Evolutionary conservation across 2,888 invertebrate species (phyloP).

Genomic region (Matsumyia berberina): DNA sequence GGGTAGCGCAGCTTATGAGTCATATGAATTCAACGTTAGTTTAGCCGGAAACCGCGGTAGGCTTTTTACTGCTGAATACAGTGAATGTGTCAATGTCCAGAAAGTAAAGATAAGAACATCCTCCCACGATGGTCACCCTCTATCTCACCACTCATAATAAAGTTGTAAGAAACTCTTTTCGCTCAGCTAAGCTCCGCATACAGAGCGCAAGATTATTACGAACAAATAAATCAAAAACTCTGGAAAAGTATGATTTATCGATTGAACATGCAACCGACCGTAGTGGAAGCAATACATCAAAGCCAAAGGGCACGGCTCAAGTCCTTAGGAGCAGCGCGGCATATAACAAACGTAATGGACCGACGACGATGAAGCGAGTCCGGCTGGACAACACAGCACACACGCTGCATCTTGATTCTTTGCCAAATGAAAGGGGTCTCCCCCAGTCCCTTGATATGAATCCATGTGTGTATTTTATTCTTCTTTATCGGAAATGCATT

Average conservation of each 20-base stretch:
- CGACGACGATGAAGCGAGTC: neutral
- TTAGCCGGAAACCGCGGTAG: too few species aligned
- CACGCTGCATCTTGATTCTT: slow-evolving; percentile 30
- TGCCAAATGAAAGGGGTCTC: neutral
- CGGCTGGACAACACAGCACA: slow-evolving; percentile 21
- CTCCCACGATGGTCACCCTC: slow-evolving; percentile 34
- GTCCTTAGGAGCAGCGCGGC: slow-evolving; percentile 65
- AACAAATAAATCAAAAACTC: slow-evolving; percentile 63
- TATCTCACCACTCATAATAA: slow-evolving; percentile 58
- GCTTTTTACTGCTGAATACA: too few species aligned
- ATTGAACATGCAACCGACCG: slow-evolving; percentile 61
- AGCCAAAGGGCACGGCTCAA: slow-evolving; percentile 57
- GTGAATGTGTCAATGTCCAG: too few species aligned
- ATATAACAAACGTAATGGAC: slow-evolving; percentile 62
- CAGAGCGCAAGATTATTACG: slow-evolving; percentile 49
- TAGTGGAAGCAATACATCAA: slow-evolving; percentile 68
- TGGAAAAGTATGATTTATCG: slow-evolving; percentile 74
- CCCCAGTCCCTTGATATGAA: neutral
- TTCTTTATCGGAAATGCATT: slow-evolving; percentile 61
- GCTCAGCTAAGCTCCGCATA: neutral
- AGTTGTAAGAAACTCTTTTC: slow-evolving; percentile 51
- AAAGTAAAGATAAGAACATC: slow-evolving; percentile 20
- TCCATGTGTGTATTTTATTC: neutral
- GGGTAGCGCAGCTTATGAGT: too few species aligned
- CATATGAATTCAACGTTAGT: too few species aligned